Base-by-base conservation (phyloP, 2,888 invertebrate species). In the Tuberolachnus salignus region DNA sequence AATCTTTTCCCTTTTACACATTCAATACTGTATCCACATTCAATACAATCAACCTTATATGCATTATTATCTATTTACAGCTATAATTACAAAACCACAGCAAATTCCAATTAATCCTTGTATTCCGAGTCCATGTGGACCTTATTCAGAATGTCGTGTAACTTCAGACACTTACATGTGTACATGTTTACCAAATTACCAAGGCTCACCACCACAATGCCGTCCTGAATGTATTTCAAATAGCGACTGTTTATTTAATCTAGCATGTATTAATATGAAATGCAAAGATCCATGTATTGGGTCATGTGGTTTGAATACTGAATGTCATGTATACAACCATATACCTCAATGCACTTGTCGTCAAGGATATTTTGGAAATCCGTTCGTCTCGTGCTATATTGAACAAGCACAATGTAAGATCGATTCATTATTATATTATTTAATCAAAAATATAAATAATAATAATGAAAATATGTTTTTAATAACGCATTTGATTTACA, bases 261-360 rank as follows among this genome's bases (percentile, higher is more conserved):
- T 88, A 84, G 89, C 91, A 16, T 92, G 92, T 83, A 85, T 90
- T 57, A 90, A 90, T 84, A 89, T 90, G 83, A 91, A 91, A 86
- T 92, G 92, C 85, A 84, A 87, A 3, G 90, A 92, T 84, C 92
- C 92, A 64, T 92, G 92, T 83, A 88, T 89, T 23, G 91, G 90
- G 42, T 88, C 90, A 23, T 93, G 92, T 84, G 92, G 92, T 16
- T 86, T 89, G 82, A 89, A 90, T 83, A 88, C 92, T 46, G 88
- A 90, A 82, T 93, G 93, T 84, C 88, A 89, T 84, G 91, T 92
- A 10, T 88, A 90, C 81, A 91, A 91, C 84, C 91, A 91, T 84
- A 90, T 90, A 84, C 90, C 91, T 4, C 90, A 91, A 82, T 91
- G 91, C 84, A 90, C 88, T 83, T 92, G 92, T 84, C 86, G 87